Percentiles rank a stretch among this genome's conserved stretches.
Evolutionary conservation across 2,113 vertebrate genomes (phyloP).

Genomic region (Apeltes quadracus): DNA sequence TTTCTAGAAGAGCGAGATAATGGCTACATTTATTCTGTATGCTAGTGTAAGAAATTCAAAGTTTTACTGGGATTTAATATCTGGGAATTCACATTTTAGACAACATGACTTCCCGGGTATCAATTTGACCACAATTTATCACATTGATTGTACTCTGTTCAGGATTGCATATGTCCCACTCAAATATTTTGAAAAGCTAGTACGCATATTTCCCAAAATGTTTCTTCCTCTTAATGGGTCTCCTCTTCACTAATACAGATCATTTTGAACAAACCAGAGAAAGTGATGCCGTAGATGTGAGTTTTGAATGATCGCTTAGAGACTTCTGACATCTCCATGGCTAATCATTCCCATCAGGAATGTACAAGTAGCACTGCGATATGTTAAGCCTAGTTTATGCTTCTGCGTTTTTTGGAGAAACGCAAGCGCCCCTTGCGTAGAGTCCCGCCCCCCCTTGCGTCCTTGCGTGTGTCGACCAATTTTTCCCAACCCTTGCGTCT

Average conservation of each 20-base stretch:
- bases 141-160: not conserved
- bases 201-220: not conserved
- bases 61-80: not conserved
- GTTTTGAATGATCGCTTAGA: not conserved
- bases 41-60: not conserved
- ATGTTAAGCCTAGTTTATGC: too few species aligned
- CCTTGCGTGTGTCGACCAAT: too few species aligned
- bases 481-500: too few species aligned
- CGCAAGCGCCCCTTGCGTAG: too few species aligned
- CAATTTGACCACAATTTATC: not conserved
- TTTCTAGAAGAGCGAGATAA: not conserved
- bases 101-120: not conserved
- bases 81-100: not conserved
- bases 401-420: too few species aligned
- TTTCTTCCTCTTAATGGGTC: not conserved
- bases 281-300: not conserved
- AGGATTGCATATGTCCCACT: too few species aligned
- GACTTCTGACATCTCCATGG: not conserved
- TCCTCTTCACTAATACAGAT: not conserved
- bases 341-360: not conserved
- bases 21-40: not conserved
- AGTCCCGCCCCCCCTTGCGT: too few species aligned
- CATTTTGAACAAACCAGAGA: too few species aligned
- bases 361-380: not conserved
- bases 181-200: too few species aligned